phyloP scores from a whole-genome alignment of 2,888 invertebrate genomes.

The Euphydryas editha region DNA sequence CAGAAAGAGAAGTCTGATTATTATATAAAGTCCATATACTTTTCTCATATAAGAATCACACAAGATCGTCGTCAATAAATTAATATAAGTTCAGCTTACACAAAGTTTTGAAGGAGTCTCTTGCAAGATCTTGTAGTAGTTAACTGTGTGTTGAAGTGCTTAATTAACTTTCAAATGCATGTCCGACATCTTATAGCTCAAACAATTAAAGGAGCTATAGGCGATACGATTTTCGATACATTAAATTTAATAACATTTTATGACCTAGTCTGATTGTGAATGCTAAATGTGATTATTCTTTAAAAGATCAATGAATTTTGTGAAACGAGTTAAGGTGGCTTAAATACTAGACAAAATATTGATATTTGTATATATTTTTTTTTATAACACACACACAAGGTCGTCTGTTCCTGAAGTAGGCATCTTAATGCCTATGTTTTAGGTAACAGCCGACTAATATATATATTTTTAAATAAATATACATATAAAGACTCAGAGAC shows the following conservation, averaged over 20 bases:
- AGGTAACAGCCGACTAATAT: no score
- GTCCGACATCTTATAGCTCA: slow-evolving; percentile 8
- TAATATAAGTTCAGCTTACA: slow-evolving; percentile 19
- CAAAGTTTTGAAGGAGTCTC: slow-evolving; percentile 20
- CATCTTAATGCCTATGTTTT: no score
- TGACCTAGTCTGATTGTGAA: no score
- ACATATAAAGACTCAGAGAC: no score
- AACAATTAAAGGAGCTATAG: background rate
- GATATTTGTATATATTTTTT: no score
- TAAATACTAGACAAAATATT: no score
- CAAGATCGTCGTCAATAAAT: slow-evolving; percentile 23
- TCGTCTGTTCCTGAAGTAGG: no score
- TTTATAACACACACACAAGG: no score
- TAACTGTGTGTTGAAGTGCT: background rate
- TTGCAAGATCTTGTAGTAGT: slow-evolving; percentile 4
- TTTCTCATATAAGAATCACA: slow-evolving; percentile 1
- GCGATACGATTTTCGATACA: background rate
- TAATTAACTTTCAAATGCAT: slow-evolving; percentile 11
- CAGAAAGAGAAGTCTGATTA: background rate
- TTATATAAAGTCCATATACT: background rate
- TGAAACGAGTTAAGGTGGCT: no score
- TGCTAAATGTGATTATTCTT: no score
- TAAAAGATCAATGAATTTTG: no score
- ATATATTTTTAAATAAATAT: no score
- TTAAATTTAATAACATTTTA: background rate